These are phyloP conservation scores for Limnephilus marmoratus DNA, from an alignment of 2,888 invertebrate species.

Conservation along the genomic window DNA sequence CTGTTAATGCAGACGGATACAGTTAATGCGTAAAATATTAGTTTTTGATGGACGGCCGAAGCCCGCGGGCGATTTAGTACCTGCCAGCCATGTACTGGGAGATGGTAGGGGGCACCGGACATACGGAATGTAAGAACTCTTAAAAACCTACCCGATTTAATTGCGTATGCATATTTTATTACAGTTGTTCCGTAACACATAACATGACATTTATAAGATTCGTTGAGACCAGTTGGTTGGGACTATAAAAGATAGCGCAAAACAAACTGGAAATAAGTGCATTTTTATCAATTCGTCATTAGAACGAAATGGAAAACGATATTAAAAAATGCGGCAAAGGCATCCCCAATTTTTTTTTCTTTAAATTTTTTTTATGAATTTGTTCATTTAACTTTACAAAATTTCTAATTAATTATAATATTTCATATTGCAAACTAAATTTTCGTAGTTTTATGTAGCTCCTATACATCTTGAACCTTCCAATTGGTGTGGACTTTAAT, in stretches of 20 bases:
- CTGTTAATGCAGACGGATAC: constrained; percentile 48
- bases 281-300: not conserved
- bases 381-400: no score
- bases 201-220: not conserved
- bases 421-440: no score
- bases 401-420: no score
- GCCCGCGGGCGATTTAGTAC: constrained; percentile 18
- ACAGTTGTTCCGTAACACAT: constrained; percentile 2
- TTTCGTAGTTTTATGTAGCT: no score
- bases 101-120: constrained; percentile 17
- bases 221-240: no score
- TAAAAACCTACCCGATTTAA: not conserved
- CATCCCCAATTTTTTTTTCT: no score
- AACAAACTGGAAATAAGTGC: not conserved
- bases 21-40: constrained; percentile 51
- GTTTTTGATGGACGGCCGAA: constrained; percentile 46
- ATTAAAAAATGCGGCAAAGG: not conserved
- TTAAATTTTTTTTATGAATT: no score
- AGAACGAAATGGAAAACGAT: not conserved
- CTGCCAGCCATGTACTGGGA: not conserved
- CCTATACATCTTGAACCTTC: no score
- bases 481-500: no score
- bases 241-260: not conserved
- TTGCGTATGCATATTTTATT: not conserved
- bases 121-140: not conserved